Percentiles rank a stretch among this genome's conserved stretches.
These are phyloP conservation scores for Bovichtus variegatus DNA, from an alignment of 2,797 vertebrate species.

Conservation along the genomic window DNA sequence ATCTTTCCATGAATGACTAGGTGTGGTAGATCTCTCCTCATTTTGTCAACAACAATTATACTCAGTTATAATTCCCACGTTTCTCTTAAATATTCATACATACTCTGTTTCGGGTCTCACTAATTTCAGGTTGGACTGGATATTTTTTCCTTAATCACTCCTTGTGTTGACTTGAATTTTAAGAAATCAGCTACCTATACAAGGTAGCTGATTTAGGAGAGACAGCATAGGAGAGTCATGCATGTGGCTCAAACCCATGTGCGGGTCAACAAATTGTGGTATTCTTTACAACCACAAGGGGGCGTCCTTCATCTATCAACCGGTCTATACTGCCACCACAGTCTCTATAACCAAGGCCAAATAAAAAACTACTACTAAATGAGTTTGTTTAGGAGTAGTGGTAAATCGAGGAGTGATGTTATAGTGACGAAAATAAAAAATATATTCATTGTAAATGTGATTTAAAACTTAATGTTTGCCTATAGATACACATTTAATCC, in stretches of 20 bases:
- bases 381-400: neutral
- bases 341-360: neutral
- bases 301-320: slow-evolving; percentile 27
- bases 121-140: neutral
- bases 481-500: neutral
- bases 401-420: neutral
- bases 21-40: neutral
- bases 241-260: too few relatives aligned
- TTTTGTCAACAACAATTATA: neutral
- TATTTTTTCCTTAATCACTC: neutral
- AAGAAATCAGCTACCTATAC: too few relatives aligned
- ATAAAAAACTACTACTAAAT: neutral
- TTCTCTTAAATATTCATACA: neutral
- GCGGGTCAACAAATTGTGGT: neutral
- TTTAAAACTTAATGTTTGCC: neutral
- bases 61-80: neutral
- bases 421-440: neutral
- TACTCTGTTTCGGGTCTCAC: neutral
- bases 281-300: slow-evolving; percentile 38
- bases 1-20: neutral
- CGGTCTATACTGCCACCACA: rapidly evolving
- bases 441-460: neutral
- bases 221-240: too few relatives aligned
- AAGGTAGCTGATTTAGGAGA: too few relatives aligned
- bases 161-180: neutral